Evolutionary conservation across 2,113 vertebrate genomes (phyloP), one percentile per base, ranked within the genome.

Genomic region (Corydoras sp.): DNA sequence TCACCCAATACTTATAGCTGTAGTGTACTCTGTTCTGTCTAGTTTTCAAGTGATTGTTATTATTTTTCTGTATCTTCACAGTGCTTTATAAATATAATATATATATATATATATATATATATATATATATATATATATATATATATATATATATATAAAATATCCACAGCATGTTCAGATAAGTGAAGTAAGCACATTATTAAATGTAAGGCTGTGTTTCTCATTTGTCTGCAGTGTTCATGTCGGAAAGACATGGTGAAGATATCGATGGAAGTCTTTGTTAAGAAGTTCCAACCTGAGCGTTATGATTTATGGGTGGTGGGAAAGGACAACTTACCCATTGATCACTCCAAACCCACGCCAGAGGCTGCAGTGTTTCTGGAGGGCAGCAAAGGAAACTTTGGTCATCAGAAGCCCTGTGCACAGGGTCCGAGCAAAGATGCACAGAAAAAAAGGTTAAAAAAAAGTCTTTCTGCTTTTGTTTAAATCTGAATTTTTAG

Each of bases 171-270:
- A 43, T 43, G 7, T 5, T 43, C 35, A 43, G 35, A 43, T 43
- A 43, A 8, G 1, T 43, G 35, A 43, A 43, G 35, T 43, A 43
- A 43, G 35, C 35, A 43, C 35, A 43, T 43, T 43, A 9, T 62
- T 2, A 62, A 3, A 29, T n/a, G 14, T 58, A 15, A 48, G 10
- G 24, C 18, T 24, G 18, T 13, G 10, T 62, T 2, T 54, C 32
- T 15, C 30, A 43, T 8, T 13, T 24, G 4, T 15, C 14, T 11
- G 10, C 83, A 99, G 97, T 99, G 97, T 79, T 95, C 96, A 0
- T 99, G 97, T 78, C 90, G 96, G 43, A 98, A 98, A 83, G 97
- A 99, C 80, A 95, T 95, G 92, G 97, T 99, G 81, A 99, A 98
- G 88, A 99, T 99, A 75, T 96, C 96, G 68, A 98, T 99, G 96